These are phyloP conservation scores for Philereme vetulata DNA, from an alignment of 2,888 invertebrate genomes.

Conservation along the genomic window DNA sequence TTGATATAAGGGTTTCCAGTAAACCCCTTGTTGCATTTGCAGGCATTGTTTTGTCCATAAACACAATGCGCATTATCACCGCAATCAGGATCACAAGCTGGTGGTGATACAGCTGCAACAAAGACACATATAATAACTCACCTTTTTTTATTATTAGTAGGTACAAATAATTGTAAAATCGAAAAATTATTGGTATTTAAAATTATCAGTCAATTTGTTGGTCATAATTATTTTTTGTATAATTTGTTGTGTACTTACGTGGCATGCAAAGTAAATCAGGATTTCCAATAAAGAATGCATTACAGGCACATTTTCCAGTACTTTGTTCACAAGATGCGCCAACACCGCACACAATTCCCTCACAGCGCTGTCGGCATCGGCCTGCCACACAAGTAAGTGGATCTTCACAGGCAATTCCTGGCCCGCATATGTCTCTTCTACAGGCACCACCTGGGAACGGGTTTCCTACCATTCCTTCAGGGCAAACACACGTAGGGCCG, in stretches of 20 bases:
- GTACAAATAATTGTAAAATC: neutral
- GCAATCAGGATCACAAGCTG: constrained; percentile 91
- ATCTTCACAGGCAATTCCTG: constrained; percentile 89
- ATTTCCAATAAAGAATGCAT: constrained; percentile 94
- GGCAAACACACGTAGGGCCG: constrained; percentile 95
- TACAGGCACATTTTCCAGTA: constrained; percentile 93
- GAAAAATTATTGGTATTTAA: neutral
- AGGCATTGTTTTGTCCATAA: constrained; percentile 89
- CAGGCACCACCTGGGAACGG: constrained; percentile 96
- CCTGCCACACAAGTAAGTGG: constrained; percentile 93
- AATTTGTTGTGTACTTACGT: constrained; percentile 85
- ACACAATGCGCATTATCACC: constrained; percentile 94
- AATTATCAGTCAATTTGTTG: too few species aligned
- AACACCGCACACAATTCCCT: constrained; percentile 93
- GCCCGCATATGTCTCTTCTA: constrained; percentile 91
- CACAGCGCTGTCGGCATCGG: constrained; percentile 94
- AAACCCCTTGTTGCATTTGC: constrained; percentile 92
- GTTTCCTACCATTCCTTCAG: constrained; percentile 93
- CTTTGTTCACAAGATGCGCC: constrained; percentile 93
- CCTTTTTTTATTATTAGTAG: neutral
- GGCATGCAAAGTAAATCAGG: constrained; percentile 96
- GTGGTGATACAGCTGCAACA: constrained; percentile 88
- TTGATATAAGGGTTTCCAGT: constrained; percentile 94
- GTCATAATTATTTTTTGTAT: neutral
- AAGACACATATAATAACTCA: constrained; percentile 13